Evolutionary conservation across 2,888 invertebrate species (phyloP), one percentile per base, ranked within the genome.

Genomic region (Epinotia ramella): DNA sequence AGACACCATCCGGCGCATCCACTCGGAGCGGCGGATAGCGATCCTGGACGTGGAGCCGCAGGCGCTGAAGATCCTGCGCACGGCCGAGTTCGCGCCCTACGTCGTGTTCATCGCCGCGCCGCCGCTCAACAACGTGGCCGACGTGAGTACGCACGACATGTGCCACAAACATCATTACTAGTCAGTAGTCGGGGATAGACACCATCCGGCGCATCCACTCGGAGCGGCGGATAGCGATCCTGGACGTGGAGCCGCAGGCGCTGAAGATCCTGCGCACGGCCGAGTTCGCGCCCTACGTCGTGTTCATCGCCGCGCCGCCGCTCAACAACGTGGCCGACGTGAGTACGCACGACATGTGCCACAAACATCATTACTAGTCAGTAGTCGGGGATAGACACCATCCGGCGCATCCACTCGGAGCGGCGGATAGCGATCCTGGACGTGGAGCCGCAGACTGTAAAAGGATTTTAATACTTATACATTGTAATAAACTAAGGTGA

Each of bases 181-280:
- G 20, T 20, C 20, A 20, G 20, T 20, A 20, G 20, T 20, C 2
- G 20, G 20, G 20, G 92, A 95, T 99, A 85, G 99, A 99, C 88
- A 99, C 99, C 33, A 99, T 99, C 86, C 96, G 99, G 53, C 98
- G 98, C 91, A 99, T 99, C 84, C 99, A 99, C 92, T 97, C 97
- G 77, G 98, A 98, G 88, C 98, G 99, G n/a, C 98, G 98, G 91
- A 98, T 99, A 96, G 99, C 99, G 78, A 99, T 99, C 85, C 94
- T 99, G 81, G 99, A 99, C 93, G 99, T 99, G 73, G 99, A 99
- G 91, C 99, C 99, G n/a, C n/a, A n/a, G n/a, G n/a, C n/a, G n/a
- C n/a, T n/a, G n/a, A n/a, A n/a, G n/a, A n/a, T n/a, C n/a, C n/a
- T n/a, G n/a, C n/a, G n/a, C n/a, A n/a, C n/a, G n/a, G n/a, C n/a